Conservation (phyloP, 2,888 invertebrate genomes). For the Nomada flava region DNA sequence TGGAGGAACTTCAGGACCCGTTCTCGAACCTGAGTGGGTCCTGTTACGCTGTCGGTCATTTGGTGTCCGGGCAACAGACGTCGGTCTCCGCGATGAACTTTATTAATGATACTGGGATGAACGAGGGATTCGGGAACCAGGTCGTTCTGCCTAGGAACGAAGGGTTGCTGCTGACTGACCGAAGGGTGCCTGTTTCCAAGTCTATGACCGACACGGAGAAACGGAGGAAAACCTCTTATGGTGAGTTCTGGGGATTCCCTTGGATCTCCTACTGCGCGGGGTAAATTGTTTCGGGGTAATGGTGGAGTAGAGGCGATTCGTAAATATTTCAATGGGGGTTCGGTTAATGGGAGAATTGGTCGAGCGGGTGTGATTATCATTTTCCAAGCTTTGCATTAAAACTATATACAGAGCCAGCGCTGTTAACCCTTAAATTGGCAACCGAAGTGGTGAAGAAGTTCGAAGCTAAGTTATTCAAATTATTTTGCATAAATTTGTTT, state of each 20-base stretch:
- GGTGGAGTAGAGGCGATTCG: no score
- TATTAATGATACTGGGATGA: slow-evolving; percentile 30
- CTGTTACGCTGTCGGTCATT: slow-evolving; percentile 79
- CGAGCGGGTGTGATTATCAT: no score
- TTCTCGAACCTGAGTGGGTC: slow-evolving; percentile 61
- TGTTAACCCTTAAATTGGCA: no score
- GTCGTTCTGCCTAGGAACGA: slow-evolving; percentile 84
- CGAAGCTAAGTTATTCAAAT: no score
- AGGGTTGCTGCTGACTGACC: slow-evolving; percentile 57
- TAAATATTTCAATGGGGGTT: no score
- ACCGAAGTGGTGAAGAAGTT: no score
- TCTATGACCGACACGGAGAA: slow-evolving; percentile 31
- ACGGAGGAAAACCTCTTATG: slow-evolving; percentile 67
- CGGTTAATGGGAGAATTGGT: no score
- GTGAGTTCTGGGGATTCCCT: slow-evolving; percentile 54
- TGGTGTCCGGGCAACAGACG: slow-evolving; percentile 73
- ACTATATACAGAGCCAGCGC: no score
- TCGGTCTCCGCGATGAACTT: slow-evolving; percentile 40
- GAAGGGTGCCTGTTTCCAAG: slow-evolving; percentile 52
- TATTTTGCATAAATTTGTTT: no score
- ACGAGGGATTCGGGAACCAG: slow-evolving; percentile 80
- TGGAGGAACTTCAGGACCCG: slow-evolving; percentile 71
- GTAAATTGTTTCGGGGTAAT: no score
- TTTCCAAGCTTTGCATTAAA: no score
- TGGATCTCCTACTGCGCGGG: not conserved